Base-by-base conservation (phyloP, 2,113 vertebrate species). In the Riparia riparia region DNA sequence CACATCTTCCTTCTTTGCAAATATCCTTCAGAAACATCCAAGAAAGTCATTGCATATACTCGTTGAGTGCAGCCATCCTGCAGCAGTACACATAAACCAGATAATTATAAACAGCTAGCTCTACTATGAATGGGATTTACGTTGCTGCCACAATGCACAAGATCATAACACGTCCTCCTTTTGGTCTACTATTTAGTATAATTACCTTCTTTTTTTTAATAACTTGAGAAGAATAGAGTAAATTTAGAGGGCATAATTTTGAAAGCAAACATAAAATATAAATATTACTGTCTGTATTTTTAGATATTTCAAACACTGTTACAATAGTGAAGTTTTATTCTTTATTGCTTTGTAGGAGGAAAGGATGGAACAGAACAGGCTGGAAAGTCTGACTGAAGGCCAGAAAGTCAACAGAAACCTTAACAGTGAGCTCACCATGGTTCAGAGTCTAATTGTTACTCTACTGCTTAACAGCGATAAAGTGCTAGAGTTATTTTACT, bases 21-120 rank as follows among this genome's bases (percentile, higher is more conserved):
- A 98, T 97, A 98, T 98, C 98, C 98, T 98, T 98, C 96, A 98
- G 98, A 98, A 98, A 98, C 97, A 98, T 98, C 98, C 97, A 98
- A 98, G 96, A 98, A 98, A 98, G 98, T 98, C 98, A 98, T 98
- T 98, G 98, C 98, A 98, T 95, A 98, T 98, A 98, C 98, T 98
- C 97, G 93, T 96, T 98, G 98, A 98, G 98, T 98, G 98, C 98
- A 98, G 98, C 97, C 98, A 98, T 89, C 98, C 98, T 98, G 98
- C 98, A 98, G 98, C 98, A 98, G 98, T 98, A 98, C 98, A 98
- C 98, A 98, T 96, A 98, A 98, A 98, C 93, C 98, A 98, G 94
- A 98, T 98, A 97, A 98, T 98, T 98, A 98, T 98, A 98, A 98
- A 98, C 96, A 98, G 98, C 97, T 98, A 98, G 96, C 80, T 98